Base-by-base conservation (phyloP, 2,888 invertebrate species). In the Vesta saturnalis region DNA sequence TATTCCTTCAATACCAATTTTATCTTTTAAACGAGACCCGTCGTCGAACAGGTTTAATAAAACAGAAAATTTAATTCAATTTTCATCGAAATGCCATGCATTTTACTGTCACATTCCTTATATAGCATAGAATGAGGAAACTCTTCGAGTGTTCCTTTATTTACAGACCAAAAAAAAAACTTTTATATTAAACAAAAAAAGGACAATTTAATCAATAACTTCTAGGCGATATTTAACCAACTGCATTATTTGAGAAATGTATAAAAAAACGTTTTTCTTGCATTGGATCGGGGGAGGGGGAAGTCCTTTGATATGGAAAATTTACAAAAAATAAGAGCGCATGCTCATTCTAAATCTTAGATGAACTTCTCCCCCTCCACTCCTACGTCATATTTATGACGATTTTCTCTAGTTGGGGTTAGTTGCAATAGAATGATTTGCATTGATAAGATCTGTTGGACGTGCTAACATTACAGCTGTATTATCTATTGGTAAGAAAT, bases 51-150 rank as follows among this genome's bases (percentile, higher is more conserved):
- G 60, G 63, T 72, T 72, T 71, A 68, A 72, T 70, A 72, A 70
- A 70, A 70, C 65, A 68, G 71, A 71, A 73, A 74, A 73, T 73
- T 70, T 69, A 64, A 72, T 73, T 72, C 64, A 70, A 72, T 65
- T 68, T 73, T 67, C 63, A 61, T 71, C 68, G 69, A 65, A 70
- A 74, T 72, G 59, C 72, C 69, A 67, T 72, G 70, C 69, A 66
- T 69, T 68, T 63, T 60, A 46, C 70, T 72, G 73, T 73, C 72
- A 72, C 73, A 71, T 73, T 73, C 71, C 66, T n/a, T n/a, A n/a
- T n/a, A n/a, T n/a, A n/a, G 65, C 68, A 64, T n/a, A 43, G 56
- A 21, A 47, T 18, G 39, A 22, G 52, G 52, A 15, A 46, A 8
- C 46, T 19, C 16, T 6, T 19, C 23, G 12, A 55, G 56, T 56